Base-by-base conservation (phyloP, 2,797 vertebrate genomes). In the Neosalanx taihuensis region DNA sequence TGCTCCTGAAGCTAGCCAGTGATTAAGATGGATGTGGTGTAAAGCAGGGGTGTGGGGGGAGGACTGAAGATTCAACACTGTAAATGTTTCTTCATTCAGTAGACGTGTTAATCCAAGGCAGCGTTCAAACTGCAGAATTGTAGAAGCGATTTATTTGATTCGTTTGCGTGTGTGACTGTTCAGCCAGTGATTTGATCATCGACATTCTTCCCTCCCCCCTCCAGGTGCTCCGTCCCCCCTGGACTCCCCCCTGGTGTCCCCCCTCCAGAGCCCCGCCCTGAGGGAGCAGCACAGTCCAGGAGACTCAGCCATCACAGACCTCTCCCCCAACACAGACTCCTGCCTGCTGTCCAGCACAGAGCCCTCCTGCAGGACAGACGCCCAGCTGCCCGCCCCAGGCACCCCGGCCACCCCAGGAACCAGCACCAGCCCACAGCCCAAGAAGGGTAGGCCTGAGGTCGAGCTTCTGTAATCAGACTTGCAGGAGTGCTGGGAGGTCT, bases 241-340 rank as follows among this genome's bases (percentile, higher is more conserved):
- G 58, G 33, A 3, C 18, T 41, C 72, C 67, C 70, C 75, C 26
- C 85, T 92, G 92, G 76, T 78, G 85, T 92, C 74, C 85, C 87
- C 33, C 84, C 84, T 69, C 71, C 83, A 4, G 86, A 84, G 17
- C 67, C 77, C 58, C 88, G 74, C 37, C 56, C 81, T 61, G 18
- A 91, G 87, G 33, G 88, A 86, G 71, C 64, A 71, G 4, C 83
- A 83, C 68, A 91, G 80, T 58, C 85, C 91, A 0, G 89, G 88
- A 0, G 89, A 92, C 87, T 92, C 91, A 0, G 90, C 89, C 20
- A 20, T 91, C 80, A 79, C 88, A 30, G 92, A 92, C 75, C 59
- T 58, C 29, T 51, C 63, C 41, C 56, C 62, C 35, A 53, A 26
- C 62, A 59, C 59, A 61, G 59, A 70, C 26, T 81, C 86, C 2